Percentiles rank a stretch among this genome's conserved stretches.
Conservation (phyloP, 2,797 vertebrate species). For the Lepilemur septentrionalis region DNA sequence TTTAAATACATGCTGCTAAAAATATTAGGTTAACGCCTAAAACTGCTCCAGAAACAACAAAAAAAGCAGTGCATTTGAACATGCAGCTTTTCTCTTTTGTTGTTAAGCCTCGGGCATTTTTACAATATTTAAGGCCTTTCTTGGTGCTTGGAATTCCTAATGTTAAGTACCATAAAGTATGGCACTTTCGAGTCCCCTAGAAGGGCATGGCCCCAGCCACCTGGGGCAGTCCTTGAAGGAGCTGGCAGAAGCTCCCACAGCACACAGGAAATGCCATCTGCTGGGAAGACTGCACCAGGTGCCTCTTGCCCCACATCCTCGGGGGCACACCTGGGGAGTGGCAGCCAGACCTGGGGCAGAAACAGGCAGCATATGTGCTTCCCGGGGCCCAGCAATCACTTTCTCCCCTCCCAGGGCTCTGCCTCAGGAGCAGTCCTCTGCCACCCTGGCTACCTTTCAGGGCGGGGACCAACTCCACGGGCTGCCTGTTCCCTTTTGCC, state of each 20-base stretch:
- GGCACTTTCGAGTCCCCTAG: neutral
- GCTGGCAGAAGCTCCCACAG: neutral
- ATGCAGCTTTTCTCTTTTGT: neutral
- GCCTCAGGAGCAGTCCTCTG: neutral
- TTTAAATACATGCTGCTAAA: neutral
- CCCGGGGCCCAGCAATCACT: neutral
- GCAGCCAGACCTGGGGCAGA: neutral
- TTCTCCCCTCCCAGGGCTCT: neutral
- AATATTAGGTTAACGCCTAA: neutral
- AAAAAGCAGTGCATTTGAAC: neutral
- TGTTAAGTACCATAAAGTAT: neutral
- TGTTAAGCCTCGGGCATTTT: neutral
- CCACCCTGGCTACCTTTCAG: neutral
- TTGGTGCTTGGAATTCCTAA: neutral
- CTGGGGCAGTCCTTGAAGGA: neutral
- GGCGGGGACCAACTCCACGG: neutral
- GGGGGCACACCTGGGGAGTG: neutral
- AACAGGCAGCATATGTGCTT: neutral
- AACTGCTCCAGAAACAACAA: neutral
- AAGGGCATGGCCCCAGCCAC: neutral
- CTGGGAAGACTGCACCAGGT: neutral
- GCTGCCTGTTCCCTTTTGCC: neutral
- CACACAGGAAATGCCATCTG: conserved; percentile 22
- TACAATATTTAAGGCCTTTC: neutral
- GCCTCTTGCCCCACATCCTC: neutral